A percentile compares a stretch with the other conserved stretches of the same genome.
Evolutionary conservation across 2,113 vertebrate species (phyloP).

Genomic region (Neolamprologus falcicula): DNA sequence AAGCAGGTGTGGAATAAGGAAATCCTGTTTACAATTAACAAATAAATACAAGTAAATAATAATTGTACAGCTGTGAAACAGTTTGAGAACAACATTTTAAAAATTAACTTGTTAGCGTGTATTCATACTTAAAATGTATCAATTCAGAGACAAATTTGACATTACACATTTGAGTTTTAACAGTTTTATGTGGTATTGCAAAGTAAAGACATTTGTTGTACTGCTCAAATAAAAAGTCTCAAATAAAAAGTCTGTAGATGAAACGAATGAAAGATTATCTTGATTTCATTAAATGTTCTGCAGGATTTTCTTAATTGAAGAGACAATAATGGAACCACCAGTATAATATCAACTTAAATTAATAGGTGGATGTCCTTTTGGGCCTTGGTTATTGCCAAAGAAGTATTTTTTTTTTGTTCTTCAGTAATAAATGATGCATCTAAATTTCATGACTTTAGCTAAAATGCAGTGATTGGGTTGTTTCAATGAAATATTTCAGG

Average conservation of each 20-base stretch:
- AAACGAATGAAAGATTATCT: not conserved
- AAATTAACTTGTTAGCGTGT: not conserved
- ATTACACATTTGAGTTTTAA: not conserved
- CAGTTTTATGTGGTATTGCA: not conserved
- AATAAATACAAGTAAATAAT: accelerated
- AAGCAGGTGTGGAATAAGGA: not conserved
- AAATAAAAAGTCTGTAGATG: not conserved
- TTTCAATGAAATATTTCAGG: no score
- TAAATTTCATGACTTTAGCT: accelerated
- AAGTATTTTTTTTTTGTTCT: accelerated
- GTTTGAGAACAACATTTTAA: accelerated
- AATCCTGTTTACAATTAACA: not conserved
- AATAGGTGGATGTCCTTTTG: accelerated
- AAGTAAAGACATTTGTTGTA: accelerated
- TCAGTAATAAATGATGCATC: accelerated
- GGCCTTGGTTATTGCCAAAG: no score
- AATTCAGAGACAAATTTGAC: accelerated
- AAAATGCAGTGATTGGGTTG: no score
- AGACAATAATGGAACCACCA: accelerated
- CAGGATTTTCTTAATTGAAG: accelerated
- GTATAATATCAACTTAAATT: no score
- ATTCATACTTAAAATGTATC: accelerated
- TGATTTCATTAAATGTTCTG: accelerated
- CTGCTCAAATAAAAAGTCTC: no score
- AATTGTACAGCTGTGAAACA: accelerated